A percentile compares a stretch with the other conserved stretches of the same genome.
These are phyloP conservation scores for Progne subis DNA, from an alignment of 2,113 vertebrate species.

Conservation along the genomic window DNA sequence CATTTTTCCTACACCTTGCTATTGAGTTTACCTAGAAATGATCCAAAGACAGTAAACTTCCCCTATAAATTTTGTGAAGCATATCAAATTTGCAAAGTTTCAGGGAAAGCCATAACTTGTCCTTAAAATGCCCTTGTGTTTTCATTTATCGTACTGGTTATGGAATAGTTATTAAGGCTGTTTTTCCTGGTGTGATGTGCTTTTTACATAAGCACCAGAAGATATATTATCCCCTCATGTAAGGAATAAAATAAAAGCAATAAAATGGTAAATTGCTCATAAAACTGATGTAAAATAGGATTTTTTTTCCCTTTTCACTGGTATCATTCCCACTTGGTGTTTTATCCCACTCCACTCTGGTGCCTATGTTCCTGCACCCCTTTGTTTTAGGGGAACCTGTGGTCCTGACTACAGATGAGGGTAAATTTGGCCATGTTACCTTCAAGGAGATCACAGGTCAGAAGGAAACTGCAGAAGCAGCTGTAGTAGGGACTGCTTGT, in stretches of 20 bases:
- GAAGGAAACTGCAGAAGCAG: neutral
- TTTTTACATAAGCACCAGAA: neutral
- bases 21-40: neutral
- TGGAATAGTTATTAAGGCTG: neutral
- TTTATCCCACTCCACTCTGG: neutral
- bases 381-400: neutral
- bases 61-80: neutral
- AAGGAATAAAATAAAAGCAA: neutral
- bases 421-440: neutral
- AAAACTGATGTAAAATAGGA: neutral
- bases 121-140: conserved; percentile 6
- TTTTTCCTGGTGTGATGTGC: neutral
- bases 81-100: neutral
- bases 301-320: neutral
- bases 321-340: neutral
- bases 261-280: neutral
- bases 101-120: neutral
- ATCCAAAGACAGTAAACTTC: conserved; percentile 9
- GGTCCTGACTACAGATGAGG: neutral
- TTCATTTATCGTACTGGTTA: neutral
- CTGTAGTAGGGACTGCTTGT: fast-evolving
- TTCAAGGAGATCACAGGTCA: neutral
- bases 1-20: conserved; percentile 3
- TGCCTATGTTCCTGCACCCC: neutral
- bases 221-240: neutral